Conservation (phyloP, 2,888 invertebrate species). For the Agrochola circellaris region DNA sequence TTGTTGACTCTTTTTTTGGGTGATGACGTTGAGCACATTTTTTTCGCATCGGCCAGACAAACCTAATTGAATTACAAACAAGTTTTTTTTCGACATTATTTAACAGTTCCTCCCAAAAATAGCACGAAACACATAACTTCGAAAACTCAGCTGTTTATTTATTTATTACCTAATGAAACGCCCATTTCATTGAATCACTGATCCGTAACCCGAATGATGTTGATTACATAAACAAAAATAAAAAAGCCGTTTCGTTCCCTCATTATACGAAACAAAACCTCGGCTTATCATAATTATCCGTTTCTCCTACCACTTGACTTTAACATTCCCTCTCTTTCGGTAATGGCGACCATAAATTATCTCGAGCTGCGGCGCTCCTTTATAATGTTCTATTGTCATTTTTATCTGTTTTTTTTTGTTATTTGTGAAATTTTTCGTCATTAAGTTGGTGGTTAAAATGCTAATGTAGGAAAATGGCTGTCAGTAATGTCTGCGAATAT, state of each 20-base stretch:
- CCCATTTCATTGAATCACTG: conserved; percentile 4
- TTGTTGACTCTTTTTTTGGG: not conserved
- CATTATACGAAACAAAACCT: conserved; percentile 70
- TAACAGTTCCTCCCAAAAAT: not conserved
- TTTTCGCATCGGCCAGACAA: not conserved
- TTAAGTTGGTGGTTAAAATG: conserved; percentile 52
- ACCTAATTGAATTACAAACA: not conserved
- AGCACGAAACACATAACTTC: not conserved
- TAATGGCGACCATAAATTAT: conserved; percentile 64
- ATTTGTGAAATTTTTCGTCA: conserved; percentile 36
- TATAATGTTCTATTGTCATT: conserved; percentile 54
- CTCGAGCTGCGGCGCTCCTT: conserved; percentile 44
- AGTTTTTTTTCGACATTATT: not conserved
- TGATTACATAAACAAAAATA: conserved; percentile 51
- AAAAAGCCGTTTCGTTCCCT: conserved; percentile 46
- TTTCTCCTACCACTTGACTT: conserved; percentile 55
- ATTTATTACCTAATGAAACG: not conserved
- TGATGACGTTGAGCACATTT: not conserved
- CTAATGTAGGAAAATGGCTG: conserved; percentile 39
- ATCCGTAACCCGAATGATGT: conserved; percentile 19
- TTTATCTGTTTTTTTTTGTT: conserved; percentile 52
- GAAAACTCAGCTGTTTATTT: not conserved
- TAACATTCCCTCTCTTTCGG: conserved; percentile 55
- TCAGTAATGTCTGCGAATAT: conserved; percentile 26
- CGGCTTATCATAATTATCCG: conserved; percentile 70